Percentiles rank a stretch among this genome's conserved stretches.
Evolutionary conservation across 1,140 invertebrate genomes (phyloP).

Genomic region (Anagrus nilaparvatae): DNA sequence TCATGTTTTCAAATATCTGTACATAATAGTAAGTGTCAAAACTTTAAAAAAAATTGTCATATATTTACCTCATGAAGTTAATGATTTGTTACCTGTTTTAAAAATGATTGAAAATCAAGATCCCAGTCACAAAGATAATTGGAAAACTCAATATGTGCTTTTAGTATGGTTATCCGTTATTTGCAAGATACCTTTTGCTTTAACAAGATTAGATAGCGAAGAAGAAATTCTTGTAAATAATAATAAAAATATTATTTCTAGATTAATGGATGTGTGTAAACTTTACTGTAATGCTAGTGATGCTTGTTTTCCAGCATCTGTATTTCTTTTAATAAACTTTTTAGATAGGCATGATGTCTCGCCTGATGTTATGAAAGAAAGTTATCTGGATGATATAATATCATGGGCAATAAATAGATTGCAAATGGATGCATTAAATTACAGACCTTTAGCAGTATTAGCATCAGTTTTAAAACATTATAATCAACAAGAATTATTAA

Average conservation of each 20-base stretch:
- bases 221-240: constrained; percentile 20
- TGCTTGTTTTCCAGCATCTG: constrained; percentile 66
- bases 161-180: constrained; percentile 95
- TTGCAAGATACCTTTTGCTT: constrained; percentile 91
- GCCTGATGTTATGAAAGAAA: too few relatives aligned
- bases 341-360: constrained; percentile 80
- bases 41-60: constrained; percentile 86
- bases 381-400: constrained; percentile 55
- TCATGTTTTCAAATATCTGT: constrained; percentile 74
- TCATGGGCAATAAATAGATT: constrained; percentile 34
- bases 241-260: constrained; percentile 32
- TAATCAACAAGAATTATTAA: constrained; percentile 80
- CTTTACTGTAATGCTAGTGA: constrained; percentile 68
- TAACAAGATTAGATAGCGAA: constrained; percentile 68
- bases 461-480: constrained; percentile 86
- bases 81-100: constrained; percentile 77
- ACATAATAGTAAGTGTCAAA: constrained; percentile 80
- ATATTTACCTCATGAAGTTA: constrained; percentile 86
- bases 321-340: constrained; percentile 77
- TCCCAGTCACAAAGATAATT: constrained; percentile 62
- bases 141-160: constrained; percentile 85
- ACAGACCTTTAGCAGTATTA: constrained; percentile 70
- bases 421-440: constrained; percentile 48
- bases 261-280: constrained; percentile 76
- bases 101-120: constrained; percentile 69